These are phyloP conservation scores for Lycodopsis pacificus DNA, from an alignment of 2,797 vertebrate species.

Conservation along the genomic window DNA sequence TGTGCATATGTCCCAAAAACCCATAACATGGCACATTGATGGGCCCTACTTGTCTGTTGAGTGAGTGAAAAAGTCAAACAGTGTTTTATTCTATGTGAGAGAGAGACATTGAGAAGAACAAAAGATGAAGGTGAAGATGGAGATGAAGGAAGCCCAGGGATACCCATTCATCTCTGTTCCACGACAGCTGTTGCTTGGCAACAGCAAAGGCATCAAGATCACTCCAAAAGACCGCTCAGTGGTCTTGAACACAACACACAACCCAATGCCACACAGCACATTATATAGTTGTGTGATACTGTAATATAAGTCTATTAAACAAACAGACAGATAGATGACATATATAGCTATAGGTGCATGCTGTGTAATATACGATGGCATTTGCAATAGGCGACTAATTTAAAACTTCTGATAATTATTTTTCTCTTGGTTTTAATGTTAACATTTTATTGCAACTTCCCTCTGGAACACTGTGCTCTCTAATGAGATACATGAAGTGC, in stretches of 20 bases:
- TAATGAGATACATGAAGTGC: neutral
- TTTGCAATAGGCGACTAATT: neutral
- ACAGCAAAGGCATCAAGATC: slow-evolving; percentile 73
- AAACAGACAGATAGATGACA: neutral
- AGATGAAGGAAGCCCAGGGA: slow-evolving; percentile 64
- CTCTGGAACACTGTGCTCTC: neutral
- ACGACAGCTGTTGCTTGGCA: slow-evolving; percentile 84
- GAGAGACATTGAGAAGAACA: slow-evolving; percentile 11
- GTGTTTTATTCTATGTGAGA: slow-evolving; percentile 21
- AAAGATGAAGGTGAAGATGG: slow-evolving; percentile 31
- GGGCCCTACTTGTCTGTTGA: neutral
- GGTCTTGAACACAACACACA: slow-evolving; percentile 63
- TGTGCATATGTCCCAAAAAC: neutral
- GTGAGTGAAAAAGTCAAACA: neutral
- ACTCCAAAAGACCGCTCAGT: slow-evolving; percentile 45
- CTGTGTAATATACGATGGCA: neutral
- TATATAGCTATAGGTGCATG: neutral
- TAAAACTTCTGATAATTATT: neutral
- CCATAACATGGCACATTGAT: neutral
- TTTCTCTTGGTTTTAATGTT: neutral
- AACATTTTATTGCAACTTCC: neutral
- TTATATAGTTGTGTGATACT: slow-evolving; percentile 5
- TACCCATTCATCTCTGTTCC: slow-evolving; percentile 66
- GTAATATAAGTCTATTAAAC: neutral
- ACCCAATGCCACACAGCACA: neutral